phyloP scores from a whole-genome alignment of 30 jellyfish, hydroid and myxozoan species.

The Turritopsis rubra region DNA sequence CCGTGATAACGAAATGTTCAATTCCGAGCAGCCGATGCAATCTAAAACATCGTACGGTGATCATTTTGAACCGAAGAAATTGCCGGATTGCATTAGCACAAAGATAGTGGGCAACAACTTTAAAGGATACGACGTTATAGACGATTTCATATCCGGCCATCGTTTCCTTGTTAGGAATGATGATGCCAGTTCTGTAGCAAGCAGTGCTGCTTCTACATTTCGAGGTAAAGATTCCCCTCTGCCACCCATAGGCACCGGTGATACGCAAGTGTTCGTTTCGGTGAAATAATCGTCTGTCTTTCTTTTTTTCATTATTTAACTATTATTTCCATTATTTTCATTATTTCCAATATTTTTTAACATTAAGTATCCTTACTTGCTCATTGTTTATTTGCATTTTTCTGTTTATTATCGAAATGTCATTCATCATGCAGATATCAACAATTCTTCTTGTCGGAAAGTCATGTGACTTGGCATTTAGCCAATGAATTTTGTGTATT shows the following conservation, averaged over 20 bases:
- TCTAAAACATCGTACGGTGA: constrained; percentile 14
- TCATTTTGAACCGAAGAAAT: constrained; percentile 9
- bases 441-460: too few species aligned
- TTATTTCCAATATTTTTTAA: too few species aligned
- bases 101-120: constrained; percentile 8
- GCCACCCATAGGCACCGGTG: constrained; percentile 12
- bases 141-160: constrained; percentile 16
- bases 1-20: constrained; percentile 18
- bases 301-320: too few species aligned
- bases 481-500: too few species aligned
- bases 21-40: background rate
- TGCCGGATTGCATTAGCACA: constrained; percentile 14
- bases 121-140: constrained; percentile 1
- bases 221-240: constrained; percentile 8
- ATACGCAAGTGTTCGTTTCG: background rate
- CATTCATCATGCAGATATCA: too few species aligned
- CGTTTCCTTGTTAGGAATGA: background rate
- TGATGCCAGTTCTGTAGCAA: background rate
- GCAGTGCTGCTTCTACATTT: constrained; percentile 2
- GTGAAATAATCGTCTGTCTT: background rate
- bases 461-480: too few species aligned
- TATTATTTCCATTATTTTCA: too few species aligned
- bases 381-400: too few species aligned
- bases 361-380: too few species aligned
- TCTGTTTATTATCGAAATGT: too few species aligned